These are phyloP conservation scores for Smittia aterrima DNA, from an alignment of 2,888 invertebrate genomes.

Conservation along the genomic window DNA sequence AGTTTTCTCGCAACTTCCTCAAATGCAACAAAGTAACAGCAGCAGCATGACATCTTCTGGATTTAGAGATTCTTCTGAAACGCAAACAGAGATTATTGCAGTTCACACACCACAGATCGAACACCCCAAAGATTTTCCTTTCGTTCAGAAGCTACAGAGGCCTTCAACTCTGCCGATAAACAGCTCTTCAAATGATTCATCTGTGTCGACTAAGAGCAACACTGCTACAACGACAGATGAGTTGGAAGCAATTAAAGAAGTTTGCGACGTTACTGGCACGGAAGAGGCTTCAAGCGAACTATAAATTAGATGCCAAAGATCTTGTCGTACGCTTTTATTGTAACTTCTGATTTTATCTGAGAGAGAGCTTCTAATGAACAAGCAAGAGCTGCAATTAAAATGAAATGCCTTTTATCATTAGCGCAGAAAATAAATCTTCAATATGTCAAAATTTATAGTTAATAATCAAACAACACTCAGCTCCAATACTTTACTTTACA, in stretches of 20 bases:
- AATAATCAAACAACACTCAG: too few species aligned
- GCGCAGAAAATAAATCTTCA: too few species aligned
- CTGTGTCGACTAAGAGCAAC: conserved; percentile 43
- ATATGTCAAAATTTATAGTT: too few species aligned
- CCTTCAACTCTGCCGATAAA: conserved; percentile 53
- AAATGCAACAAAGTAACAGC: conserved; percentile 49
- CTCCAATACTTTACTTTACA: too few species aligned
- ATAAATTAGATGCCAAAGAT: background rate
- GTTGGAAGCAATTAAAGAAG: background rate
- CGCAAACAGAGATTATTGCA: conserved; percentile 79
- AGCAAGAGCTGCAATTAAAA: too few species aligned
- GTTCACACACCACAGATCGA: conserved; percentile 72
- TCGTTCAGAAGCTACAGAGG: conserved; percentile 46
- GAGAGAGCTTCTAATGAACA: too few species aligned
- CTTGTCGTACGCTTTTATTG: too few species aligned
- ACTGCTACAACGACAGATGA: conserved; percentile 34
- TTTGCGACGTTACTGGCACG: background rate
- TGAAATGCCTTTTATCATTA: too few species aligned
- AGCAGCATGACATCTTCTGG: conserved; percentile 47
- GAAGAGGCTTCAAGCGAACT: background rate
- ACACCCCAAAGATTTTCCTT: conserved; percentile 55
- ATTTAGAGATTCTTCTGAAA: conserved; percentile 58
- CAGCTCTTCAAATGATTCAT: conserved; percentile 43
- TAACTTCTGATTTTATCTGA: too few species aligned
- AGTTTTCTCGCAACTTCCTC: conserved; percentile 54